Evolutionary conservation across 2,888 invertebrate species (phyloP).

Genomic region (Lepidocyrtoides sp.): DNA sequence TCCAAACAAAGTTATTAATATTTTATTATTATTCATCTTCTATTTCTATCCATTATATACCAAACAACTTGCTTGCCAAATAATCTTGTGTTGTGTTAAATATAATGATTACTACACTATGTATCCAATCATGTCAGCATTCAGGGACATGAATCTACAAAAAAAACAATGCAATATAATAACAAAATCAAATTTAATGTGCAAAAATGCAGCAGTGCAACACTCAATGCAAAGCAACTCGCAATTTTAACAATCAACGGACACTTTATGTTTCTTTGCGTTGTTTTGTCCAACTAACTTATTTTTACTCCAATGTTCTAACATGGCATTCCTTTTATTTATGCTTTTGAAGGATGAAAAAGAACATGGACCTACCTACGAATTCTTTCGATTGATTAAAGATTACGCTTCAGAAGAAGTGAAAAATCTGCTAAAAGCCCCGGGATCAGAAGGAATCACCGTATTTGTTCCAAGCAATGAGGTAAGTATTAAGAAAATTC

Average conservation of each 20-base stretch:
- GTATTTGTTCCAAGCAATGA: conserved; percentile 96
- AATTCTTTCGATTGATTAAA: conserved; percentile 94
- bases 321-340: background rate
- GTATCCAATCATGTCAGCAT: conserved; percentile 64
- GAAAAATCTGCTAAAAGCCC: conserved; percentile 90
- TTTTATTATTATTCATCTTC: background rate
- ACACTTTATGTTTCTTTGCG: conserved; percentile 50
- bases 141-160: conserved; percentile 71
- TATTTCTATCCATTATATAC: background rate
- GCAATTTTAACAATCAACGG: conserved; percentile 59
- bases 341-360: conserved; percentile 88
- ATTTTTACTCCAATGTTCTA: conserved; percentile 29
- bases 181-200: conserved; percentile 43
- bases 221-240: conserved; percentile 52
- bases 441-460: conserved; percentile 90
- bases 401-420: conserved; percentile 92
- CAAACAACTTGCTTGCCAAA: conserved; percentile 44
- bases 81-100: conserved; percentile 45
- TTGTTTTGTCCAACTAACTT: conserved; percentile 27
- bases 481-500: too few species aligned
- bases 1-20: too few species aligned
- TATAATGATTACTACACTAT: conserved; percentile 8
- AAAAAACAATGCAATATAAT: conserved; percentile 38
- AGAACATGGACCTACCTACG: conserved; percentile 92
- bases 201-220: conserved; percentile 14